phyloP scores from a whole-genome alignment of 2,797 vertebrate genomes.

The Streptopelia turtur region DNA sequence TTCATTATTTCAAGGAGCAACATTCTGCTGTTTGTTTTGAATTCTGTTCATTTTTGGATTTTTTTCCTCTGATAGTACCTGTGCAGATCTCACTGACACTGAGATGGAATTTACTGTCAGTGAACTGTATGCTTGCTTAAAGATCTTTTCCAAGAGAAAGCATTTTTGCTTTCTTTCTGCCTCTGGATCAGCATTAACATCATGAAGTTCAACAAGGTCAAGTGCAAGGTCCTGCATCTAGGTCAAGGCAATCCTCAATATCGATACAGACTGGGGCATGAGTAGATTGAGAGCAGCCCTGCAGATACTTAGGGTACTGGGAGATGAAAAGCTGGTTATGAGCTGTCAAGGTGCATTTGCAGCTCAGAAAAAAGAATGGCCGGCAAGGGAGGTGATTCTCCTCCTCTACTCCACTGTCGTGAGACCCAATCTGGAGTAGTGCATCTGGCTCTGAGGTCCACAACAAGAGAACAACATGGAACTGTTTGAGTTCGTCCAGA shows the following conservation, averaged over 20 bases:
- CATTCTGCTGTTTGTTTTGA: not conserved
- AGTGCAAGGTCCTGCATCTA: not conserved
- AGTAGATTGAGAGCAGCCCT: not conserved
- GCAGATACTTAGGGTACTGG: not conserved
- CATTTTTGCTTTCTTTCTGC: not conserved
- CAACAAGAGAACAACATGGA: not conserved
- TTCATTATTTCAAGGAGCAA: not conserved
- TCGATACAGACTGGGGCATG: too few relatives aligned
- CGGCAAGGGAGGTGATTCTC: not conserved
- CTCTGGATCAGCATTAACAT: not conserved
- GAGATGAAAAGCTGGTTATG: not conserved
- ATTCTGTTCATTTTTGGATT: not conserved
- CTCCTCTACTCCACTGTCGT: accelerated
- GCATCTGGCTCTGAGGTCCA: not conserved
- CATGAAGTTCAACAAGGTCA: not conserved
- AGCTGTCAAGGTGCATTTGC: not conserved
- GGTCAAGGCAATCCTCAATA: not conserved
- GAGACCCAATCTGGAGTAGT: not conserved
- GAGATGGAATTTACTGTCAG: not conserved
- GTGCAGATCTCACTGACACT: not conserved
- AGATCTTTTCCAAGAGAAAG: not conserved
- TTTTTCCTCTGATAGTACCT: not conserved
- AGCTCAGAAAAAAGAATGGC: not conserved
- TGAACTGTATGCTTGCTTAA: not conserved
- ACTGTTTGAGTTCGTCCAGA: too few relatives aligned